These are phyloP conservation scores for Lophotis ruficrista DNA, from an alignment of 2,113 vertebrate species.

Conservation along the genomic window DNA sequence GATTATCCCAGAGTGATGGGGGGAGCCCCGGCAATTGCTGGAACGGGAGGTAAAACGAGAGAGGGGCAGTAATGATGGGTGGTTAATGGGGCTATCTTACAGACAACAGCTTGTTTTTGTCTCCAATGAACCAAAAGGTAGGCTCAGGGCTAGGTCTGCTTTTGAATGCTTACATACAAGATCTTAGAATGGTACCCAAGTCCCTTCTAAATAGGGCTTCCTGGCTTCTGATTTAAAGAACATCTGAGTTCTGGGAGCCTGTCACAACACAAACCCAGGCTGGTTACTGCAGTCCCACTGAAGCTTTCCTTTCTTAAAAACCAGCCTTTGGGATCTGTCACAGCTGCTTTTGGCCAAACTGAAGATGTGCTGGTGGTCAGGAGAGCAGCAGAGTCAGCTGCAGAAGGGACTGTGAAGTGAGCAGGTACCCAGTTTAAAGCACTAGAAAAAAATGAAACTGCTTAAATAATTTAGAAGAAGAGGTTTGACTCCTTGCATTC, in stretches of 20 bases:
- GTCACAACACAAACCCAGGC: constrained; percentile 21
- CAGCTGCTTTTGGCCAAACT: constrained; percentile 15
- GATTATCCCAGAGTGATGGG: not conserved
- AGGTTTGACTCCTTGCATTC: not conserved
- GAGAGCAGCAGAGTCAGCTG: not conserved
- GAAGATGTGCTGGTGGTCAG: not conserved
- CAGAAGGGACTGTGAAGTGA: not conserved
- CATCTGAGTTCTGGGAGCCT: constrained; percentile 37
- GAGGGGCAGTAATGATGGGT: not conserved
- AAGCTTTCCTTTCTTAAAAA: constrained; percentile 28
- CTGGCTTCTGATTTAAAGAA: constrained; percentile 47
- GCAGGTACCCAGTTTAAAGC: not conserved
- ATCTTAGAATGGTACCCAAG: constrained; percentile 28
- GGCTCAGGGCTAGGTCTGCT: not conserved
- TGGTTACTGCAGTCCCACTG: constrained; percentile 29
- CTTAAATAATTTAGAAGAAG: not conserved
- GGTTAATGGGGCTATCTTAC: not conserved
- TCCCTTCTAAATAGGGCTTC: constrained; percentile 42
- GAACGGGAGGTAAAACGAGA: not conserved
- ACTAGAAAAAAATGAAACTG: not conserved
- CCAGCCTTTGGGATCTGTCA: not conserved
- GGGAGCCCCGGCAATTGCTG: fast-evolving
- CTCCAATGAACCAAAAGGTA: not conserved
- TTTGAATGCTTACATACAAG: not conserved
- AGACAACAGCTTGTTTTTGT: not conserved